These are phyloP conservation scores for Panopea generosa DNA, from an alignment of 2,888 invertebrate species.

Conservation along the genomic window DNA sequence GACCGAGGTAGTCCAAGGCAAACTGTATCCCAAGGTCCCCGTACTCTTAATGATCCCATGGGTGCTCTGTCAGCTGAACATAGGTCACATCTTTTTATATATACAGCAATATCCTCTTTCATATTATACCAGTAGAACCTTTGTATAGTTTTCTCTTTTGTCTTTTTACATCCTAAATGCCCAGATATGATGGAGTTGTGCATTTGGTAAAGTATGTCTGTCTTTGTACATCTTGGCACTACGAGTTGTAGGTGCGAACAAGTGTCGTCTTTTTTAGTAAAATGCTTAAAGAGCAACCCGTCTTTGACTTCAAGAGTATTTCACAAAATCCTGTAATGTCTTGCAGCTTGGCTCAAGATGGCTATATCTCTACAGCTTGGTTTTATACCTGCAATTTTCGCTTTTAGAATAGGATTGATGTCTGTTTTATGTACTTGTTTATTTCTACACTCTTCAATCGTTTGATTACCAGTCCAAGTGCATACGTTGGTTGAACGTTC, in stretches of 20 bases:
- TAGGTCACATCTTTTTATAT: constrained; percentile 9
- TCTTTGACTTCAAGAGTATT: not conserved
- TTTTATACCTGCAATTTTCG: no score
- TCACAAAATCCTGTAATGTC: constrained; percentile 14
- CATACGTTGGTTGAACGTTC: no score
- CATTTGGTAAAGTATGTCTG: constrained; percentile 7
- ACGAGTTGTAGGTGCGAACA: not conserved
- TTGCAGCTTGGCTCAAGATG: not conserved
- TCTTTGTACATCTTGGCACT: not conserved
- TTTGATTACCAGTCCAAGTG: no score
- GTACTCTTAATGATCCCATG: constrained; percentile 91
- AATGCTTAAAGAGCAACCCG: not conserved
- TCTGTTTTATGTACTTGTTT: no score
- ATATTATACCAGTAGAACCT: constrained; percentile 13
- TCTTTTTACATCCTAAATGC: constrained; percentile 9
- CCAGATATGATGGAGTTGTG: constrained; percentile 3
- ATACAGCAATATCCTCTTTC: no score
- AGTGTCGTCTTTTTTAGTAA: not conserved
- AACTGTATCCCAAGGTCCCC: constrained; percentile 83
- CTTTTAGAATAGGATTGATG: no score
- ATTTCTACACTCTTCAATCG: no score
- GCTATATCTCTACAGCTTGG: no score
- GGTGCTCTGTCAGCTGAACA: constrained; percentile 13
- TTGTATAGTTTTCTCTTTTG: not conserved
- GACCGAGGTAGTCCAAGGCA: constrained; percentile 18